A percentile compares a stretch with the other conserved stretches of the same genome.
These are phyloP conservation scores for Hemicordylus capensis DNA, from an alignment of 2,113 vertebrate species.

Conservation along the genomic window DNA sequence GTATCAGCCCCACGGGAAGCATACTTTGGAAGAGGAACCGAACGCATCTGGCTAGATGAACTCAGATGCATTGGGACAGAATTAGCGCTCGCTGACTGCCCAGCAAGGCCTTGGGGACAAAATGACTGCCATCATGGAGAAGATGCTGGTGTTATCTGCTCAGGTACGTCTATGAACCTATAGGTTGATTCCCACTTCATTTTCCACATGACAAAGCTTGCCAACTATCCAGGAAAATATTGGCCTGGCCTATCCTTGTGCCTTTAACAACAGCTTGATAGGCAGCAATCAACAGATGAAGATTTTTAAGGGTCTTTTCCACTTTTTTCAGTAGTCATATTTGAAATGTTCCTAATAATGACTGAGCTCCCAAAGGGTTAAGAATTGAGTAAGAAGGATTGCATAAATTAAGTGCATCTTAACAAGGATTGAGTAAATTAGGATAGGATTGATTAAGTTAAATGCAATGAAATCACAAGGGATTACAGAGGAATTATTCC, in stretches of 20 bases:
- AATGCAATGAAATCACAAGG: no score
- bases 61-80: slow-evolving; percentile 35
- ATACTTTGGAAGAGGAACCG: slow-evolving; percentile 36
- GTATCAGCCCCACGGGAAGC: background rate
- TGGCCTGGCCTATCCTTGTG: background rate
- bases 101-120: slow-evolving; percentile 32
- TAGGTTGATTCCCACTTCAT: rapidly evolving
- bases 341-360: no score
- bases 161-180: slow-evolving; percentile 30
- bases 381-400: no score
- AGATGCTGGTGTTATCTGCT: slow-evolving; percentile 37
- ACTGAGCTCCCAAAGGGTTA: no score
- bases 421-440: no score
- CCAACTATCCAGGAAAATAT: background rate
- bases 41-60: slow-evolving; percentile 42
- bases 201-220: rapidly evolving
- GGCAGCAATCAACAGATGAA: background rate
- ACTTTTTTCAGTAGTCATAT: no score
- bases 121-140: slow-evolving; percentile 53
- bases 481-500: no score
- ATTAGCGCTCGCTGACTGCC: slow-evolving; percentile 27
- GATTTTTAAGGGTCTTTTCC: background rate
- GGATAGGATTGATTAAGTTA: no score
- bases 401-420: no score
- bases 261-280: background rate